phyloP scores from a whole-genome alignment of 2,888 invertebrate genomes.

The Copidosoma aretas region DNA sequence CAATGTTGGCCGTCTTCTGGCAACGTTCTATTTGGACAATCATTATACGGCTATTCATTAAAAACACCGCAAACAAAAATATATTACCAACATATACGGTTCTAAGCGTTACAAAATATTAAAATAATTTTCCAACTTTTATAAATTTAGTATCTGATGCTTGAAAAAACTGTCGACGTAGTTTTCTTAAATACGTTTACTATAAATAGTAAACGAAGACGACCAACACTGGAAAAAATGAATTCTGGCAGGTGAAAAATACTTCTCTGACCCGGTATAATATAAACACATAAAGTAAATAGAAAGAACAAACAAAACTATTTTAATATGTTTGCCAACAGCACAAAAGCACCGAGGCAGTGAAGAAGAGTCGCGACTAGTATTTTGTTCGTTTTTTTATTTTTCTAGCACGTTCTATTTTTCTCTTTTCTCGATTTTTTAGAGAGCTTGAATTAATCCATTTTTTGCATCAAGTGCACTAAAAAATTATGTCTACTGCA shows the following conservation, averaged over 20 bases:
- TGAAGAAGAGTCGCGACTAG: conserved; percentile 34
- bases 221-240: conserved; percentile 16
- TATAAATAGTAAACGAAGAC: conserved; percentile 17
- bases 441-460: too few species aligned
- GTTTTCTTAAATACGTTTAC: not conserved
- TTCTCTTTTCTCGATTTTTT: not conserved
- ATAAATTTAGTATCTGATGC: conserved; percentile 19
- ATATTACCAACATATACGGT: not conserved
- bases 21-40: conserved; percentile 27
- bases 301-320: conserved; percentile 27
- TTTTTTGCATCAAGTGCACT: too few species aligned
- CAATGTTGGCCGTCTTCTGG: conserved; percentile 33
- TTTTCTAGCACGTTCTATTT: conserved; percentile 21
- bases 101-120: conserved; percentile 19
- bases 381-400: conserved; percentile 36
- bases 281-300: conserved; percentile 28
- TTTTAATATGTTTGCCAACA: conserved; percentile 41
- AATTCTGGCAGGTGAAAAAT: not conserved
- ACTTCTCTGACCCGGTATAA: not conserved
- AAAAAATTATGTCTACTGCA: too few species aligned
- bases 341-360: conserved; percentile 37
- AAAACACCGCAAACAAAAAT: not conserved
- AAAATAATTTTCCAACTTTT: conserved; percentile 15
- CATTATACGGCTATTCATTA: not conserved
- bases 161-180: not conserved